Evolutionary conservation across 1,140 invertebrate species (phyloP), one percentile per base, ranked within the genome.

Genomic region (Glossosoma conforme): DNA sequence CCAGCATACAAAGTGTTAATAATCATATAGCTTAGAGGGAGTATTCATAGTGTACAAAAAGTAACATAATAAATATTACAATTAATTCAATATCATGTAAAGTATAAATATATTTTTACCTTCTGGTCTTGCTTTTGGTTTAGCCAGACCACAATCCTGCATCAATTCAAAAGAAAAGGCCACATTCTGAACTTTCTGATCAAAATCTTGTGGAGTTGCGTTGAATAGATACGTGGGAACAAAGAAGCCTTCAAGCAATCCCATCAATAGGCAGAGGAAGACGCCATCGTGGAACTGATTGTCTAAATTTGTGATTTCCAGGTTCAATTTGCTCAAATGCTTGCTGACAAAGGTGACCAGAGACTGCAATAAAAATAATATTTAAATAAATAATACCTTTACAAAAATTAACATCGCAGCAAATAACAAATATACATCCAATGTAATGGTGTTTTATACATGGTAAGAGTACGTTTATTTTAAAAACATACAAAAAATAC

Each of bases 311-410:
- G 76, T 81, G 1, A 98, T 93, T 75, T 99, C 95, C 52, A 99
- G 76, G 65, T 98, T 98, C 38, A 99, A 83, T 74, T 96, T 98
- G 65, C 89, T 91, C 60, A 99, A 73, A 67, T 99, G 93, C 69
- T 98, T 98, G 69, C 99, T 99, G 0, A 97, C 96, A 77, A 99
- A 99, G 9, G 93, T 93, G 0, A 98, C 83, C 43, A 99, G 69
- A 2, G 92, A 94, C 83, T 90, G 66, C 52, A 46, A 44, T 41
- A 43, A 35, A 41, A 35, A 48, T 37, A 44, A 15, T 42, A 43
- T 25, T 18, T 30, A 13, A 15, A 45, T 24, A 35, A 37, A 15
- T 3, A 14, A 36, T n/a, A n/a, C n/a, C n/a, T n/a, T n/a, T n/a
- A n/a, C n/a, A n/a, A n/a, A n/a, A n/a, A n/a, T n/a, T n/a, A n/a